These are phyloP conservation scores for Platysternon megacephalum DNA, from an alignment of 2,113 vertebrate species.

Conservation along the genomic window DNA sequence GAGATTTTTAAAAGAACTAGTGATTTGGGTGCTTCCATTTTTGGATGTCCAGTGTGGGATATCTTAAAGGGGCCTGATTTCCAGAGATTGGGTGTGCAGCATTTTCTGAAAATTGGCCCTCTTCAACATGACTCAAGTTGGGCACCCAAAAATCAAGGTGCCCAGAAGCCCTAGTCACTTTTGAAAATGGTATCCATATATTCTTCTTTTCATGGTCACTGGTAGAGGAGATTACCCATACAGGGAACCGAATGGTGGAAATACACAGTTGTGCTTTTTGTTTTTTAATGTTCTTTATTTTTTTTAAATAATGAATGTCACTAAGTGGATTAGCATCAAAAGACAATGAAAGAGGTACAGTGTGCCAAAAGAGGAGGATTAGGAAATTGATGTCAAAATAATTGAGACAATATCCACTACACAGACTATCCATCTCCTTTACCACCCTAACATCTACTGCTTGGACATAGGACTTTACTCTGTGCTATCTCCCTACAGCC, in stretches of 20 bases:
- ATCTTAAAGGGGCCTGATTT: neutral
- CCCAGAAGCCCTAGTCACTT: neutral
- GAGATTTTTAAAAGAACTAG: neutral
- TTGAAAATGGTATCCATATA: neutral
- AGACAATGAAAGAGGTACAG: neutral
- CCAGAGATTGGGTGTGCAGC: neutral
- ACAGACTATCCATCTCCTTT: neutral
- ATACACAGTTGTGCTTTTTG: neutral
- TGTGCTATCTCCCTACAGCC: neutral
- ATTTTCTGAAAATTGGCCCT: neutral
- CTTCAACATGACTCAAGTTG: neutral
- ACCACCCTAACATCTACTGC: neutral
- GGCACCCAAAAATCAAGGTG: neutral
- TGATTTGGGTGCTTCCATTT: neutral
- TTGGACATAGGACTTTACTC: accelerated
- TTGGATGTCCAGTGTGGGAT: neutral
- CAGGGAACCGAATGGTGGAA: neutral
- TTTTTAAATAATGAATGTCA: neutral
- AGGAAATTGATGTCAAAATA: neutral
- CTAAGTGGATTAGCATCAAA: neutral
- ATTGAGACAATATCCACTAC: neutral
- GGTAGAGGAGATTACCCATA: neutral
- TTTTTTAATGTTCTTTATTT: neutral
- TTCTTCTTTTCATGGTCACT: neutral
- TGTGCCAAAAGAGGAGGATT: neutral